Percentiles rank a stretch among this genome's conserved stretches.
phyloP scores from a whole-genome alignment of 1,140 invertebrate species.

The Hermetia illucens region DNA sequence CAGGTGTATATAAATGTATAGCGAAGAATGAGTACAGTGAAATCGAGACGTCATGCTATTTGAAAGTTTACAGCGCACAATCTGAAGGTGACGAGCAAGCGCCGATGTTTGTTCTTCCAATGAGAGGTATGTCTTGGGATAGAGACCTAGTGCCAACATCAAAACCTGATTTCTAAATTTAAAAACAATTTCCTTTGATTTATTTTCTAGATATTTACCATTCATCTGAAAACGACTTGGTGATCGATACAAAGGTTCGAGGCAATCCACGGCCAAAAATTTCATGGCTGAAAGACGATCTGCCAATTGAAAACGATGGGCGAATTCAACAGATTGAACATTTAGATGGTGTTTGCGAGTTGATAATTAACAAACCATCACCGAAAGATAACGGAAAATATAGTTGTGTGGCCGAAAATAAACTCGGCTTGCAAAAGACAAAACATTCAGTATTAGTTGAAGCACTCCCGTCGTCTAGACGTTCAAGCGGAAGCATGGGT shows the following conservation, averaged over 20 bases:
- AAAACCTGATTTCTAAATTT: not conserved
- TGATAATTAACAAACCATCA: slow-evolving; percentile 51
- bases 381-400: slow-evolving; percentile 52
- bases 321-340: slow-evolving; percentile 50
- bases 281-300: slow-evolving; percentile 62
- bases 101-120: slow-evolving; percentile 27
- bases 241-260: slow-evolving; percentile 60
- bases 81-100: slow-evolving; percentile 27
- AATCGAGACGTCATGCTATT: slow-evolving; percentile 29
- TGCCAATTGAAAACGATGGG: slow-evolving; percentile 36
- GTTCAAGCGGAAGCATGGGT: slow-evolving; percentile 16
- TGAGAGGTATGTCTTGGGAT: slow-evolving; percentile 24
- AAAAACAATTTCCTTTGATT: slow-evolving; percentile 13
- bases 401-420: slow-evolving; percentile 57
- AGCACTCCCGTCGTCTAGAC: slow-evolving; percentile 17
- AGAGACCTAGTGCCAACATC: too few relatives aligned
- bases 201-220: slow-evolving; percentile 47
- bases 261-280: slow-evolving; percentile 58
- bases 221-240: slow-evolving; percentile 51
- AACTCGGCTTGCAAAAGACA: slow-evolving; percentile 22
- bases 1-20: slow-evolving; percentile 27
- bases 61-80: slow-evolving; percentile 27
- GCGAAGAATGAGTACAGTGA: slow-evolving; percentile 26
- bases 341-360: slow-evolving; percentile 55
- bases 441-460: slow-evolving; percentile 27